phyloP scores from a whole-genome alignment of 2,113 vertebrate genomes.

The Myodes glareolus region DNA sequence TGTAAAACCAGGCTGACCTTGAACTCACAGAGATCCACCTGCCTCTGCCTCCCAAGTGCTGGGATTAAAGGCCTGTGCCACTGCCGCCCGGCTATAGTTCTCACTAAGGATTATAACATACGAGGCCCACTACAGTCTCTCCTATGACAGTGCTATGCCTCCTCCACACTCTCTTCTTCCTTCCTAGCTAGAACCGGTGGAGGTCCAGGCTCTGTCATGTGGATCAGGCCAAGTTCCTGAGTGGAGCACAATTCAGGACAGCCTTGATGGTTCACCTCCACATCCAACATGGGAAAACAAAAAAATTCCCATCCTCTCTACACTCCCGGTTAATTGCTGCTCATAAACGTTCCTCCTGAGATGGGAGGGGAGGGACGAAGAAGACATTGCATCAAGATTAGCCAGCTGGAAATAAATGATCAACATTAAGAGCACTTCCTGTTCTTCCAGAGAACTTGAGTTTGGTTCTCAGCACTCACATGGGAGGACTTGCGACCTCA shows the following conservation, averaged over 20 bases:
- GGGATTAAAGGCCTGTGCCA: too few relatives aligned
- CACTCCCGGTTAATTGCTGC: background rate
- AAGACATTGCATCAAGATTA: background rate
- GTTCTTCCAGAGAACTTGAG: background rate
- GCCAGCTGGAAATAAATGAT: background rate
- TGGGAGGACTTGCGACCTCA: background rate
- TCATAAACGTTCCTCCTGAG: background rate
- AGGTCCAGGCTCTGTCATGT: background rate
- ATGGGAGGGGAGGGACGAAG: background rate
- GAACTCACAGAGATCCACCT: too few relatives aligned
- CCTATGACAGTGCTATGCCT: background rate
- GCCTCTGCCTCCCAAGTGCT: too few relatives aligned
- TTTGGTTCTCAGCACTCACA: background rate
- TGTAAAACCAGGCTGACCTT: too few relatives aligned
- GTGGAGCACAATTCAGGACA: background rate
- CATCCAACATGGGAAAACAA: background rate
- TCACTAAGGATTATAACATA: background rate
- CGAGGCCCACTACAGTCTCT: background rate
- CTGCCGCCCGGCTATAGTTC: background rate
- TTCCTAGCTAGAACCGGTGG: background rate
- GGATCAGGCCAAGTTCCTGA: background rate
- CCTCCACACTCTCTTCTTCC: background rate
- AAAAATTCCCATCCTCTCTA: background rate
- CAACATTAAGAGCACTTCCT: background rate
- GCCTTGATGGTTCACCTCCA: background rate